These are phyloP conservation scores for Chaenodraco wilsoni DNA, from an alignment of 2,797 vertebrate species.

Conservation along the genomic window DNA sequence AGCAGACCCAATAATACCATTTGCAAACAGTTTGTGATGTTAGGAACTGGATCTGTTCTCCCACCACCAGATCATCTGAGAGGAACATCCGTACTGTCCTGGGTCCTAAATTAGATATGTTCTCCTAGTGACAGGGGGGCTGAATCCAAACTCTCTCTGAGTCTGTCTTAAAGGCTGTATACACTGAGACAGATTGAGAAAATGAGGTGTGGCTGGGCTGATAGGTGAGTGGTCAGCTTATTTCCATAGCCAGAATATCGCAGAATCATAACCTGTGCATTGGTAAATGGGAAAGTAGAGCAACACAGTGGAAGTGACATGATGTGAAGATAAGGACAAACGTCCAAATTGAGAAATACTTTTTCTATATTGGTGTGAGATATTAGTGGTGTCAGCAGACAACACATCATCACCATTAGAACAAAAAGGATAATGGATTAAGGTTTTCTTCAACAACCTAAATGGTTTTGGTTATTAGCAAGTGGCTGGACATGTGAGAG, in stretches of 20 bases:
- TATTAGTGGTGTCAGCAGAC: not conserved
- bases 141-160: no score
- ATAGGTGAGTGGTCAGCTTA: no score
- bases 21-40: no score
- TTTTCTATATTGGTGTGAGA: not conserved
- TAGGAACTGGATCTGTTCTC: no score
- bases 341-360: not conserved
- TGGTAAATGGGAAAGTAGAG: not conserved
- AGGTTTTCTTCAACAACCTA: not conserved
- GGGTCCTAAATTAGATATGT: no score
- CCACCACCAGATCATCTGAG: no score
- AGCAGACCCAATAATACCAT: no score
- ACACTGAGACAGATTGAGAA: no score
- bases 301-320: conserved; percentile 3
- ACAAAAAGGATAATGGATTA: not conserved
- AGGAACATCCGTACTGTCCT: no score
- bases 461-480: not conserved
- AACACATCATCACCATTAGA: not conserved
- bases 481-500: not conserved
- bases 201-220: no score
- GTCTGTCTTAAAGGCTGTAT: no score
- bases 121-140: no score
- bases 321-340: not conserved
- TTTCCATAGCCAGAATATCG: not conserved
- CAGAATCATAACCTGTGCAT: not conserved